phyloP scores from a whole-genome alignment of 2,888 invertebrate genomes.

The Theretra japonica region DNA sequence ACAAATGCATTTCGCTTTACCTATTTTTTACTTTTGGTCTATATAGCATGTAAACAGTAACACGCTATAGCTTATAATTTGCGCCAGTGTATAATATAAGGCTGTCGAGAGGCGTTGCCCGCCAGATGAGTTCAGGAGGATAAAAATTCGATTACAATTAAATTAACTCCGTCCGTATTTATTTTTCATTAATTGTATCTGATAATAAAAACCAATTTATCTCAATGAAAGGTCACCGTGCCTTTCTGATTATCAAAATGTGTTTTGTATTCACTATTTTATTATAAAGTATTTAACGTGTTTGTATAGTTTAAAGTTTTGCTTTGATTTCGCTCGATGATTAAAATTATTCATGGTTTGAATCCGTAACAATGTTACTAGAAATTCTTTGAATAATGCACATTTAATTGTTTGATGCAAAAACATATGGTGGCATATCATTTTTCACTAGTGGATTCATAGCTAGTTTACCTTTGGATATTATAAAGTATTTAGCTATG shows the following conservation, averaged over 20 bases:
- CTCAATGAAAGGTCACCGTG: conserved; percentile 26
- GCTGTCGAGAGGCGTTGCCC: conserved; percentile 69
- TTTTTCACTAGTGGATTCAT: too few species aligned
- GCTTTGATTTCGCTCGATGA: neutral
- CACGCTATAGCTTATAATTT: conserved; percentile 47
- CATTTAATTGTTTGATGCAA: too few species aligned
- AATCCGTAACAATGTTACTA: too few species aligned
- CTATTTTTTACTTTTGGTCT: neutral
- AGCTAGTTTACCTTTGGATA: too few species aligned
- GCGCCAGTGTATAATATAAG: conserved; percentile 51
- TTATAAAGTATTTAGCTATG: too few species aligned
- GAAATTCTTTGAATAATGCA: too few species aligned
- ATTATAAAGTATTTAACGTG: neutral
- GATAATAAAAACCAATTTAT: conserved; percentile 50
- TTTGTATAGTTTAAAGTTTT: neutral
- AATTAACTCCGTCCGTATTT: conserved; percentile 78
- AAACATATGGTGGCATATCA: too few species aligned
- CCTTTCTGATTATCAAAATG: neutral
- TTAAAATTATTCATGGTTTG: neutral
- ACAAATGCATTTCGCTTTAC: neutral
- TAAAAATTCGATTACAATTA: conserved; percentile 84
- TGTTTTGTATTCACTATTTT: conserved; percentile 4
- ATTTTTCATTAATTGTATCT: conserved; percentile 72
- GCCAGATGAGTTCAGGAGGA: conserved; percentile 75
- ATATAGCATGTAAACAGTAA: neutral